Evolutionary conservation across 2,113 vertebrate species (phyloP).

Genomic region (Erinaceus europaeus): DNA sequence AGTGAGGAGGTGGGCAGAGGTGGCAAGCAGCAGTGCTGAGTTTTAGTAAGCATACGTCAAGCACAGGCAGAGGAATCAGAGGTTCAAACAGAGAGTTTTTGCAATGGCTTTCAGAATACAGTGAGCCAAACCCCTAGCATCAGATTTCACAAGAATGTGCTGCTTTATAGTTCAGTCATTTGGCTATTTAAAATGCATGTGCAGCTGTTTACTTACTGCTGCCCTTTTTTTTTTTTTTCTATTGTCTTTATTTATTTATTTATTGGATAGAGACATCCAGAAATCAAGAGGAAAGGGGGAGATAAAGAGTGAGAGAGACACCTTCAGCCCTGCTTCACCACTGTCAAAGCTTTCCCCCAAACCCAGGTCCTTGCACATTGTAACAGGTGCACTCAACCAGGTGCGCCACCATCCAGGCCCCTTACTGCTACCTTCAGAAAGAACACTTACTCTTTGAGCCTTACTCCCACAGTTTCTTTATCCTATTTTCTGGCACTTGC

Average conservation of each 20-base stretch:
- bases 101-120: neutral
- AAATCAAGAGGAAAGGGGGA: too few species aligned
- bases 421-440: neutral
- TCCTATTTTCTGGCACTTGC: neutral
- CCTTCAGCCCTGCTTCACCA: too few species aligned
- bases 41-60: neutral
- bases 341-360: too few species aligned
- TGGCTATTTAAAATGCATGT: neutral
- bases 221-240: too few species aligned
- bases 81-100: neutral
- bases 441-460: constrained; percentile 11
- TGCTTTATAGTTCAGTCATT: neutral
- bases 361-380: too few species aligned
- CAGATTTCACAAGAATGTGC: neutral
- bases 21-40: neutral
- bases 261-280: too few species aligned
- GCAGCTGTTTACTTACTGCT: too few species aligned
- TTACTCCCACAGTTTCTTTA: neutral
- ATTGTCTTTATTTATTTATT: too few species aligned
- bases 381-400: too few species aligned
- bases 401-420: too few species aligned
- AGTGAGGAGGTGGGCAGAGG: neutral
- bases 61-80: neutral
- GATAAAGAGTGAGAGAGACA: too few species aligned
- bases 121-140: neutral